Conservation (phyloP, 2,888 invertebrate species). For the Phyllotreta cruciferae region DNA sequence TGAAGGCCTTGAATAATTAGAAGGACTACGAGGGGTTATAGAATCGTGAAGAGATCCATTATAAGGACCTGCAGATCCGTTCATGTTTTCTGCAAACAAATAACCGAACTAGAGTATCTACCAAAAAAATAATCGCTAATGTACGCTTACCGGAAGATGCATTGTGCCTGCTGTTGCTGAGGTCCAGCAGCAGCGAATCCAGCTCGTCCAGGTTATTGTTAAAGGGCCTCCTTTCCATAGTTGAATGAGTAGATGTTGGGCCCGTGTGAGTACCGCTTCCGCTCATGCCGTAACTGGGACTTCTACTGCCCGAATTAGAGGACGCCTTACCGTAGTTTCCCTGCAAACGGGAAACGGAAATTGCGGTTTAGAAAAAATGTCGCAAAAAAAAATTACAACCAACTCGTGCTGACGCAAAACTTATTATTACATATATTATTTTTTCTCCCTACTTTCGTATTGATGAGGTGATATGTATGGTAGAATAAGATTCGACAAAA, state of each 20-base stretch:
- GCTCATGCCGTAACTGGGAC: slow-evolving; percentile 37
- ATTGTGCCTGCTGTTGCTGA: slow-evolving; percentile 82
- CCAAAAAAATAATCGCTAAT: not conserved
- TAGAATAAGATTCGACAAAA: not conserved
- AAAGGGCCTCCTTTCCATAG: slow-evolving; percentile 43
- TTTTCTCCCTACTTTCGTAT: too few relatives aligned
- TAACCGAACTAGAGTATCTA: not conserved
- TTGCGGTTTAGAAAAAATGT: slow-evolving; percentile 14
- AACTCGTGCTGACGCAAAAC: too few relatives aligned
- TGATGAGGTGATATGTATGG: not conserved
- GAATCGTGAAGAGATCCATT: slow-evolving; percentile 53
- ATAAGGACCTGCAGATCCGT: slow-evolving; percentile 49
- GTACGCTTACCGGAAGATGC: slow-evolving; percentile 49
- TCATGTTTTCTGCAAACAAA: slow-evolving; percentile 53
- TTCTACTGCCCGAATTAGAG: slow-evolving; percentile 47
- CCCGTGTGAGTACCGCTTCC: slow-evolving; percentile 26
- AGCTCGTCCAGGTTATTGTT: slow-evolving; percentile 87
- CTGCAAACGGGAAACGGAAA: slow-evolving; percentile 46
- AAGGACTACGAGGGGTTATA: slow-evolving; percentile 55
- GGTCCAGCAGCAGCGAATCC: slow-evolving; percentile 89
- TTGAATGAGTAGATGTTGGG: slow-evolving; percentile 35
- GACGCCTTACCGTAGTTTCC: slow-evolving; percentile 57
- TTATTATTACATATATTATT: too few relatives aligned
- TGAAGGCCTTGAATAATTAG: slow-evolving; percentile 54
- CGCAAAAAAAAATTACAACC: too few relatives aligned